A percentile compares a stretch with the other conserved stretches of the same genome.
Conservation (phyloP, 2,888 invertebrate species). For the Anaspis maculata region DNA sequence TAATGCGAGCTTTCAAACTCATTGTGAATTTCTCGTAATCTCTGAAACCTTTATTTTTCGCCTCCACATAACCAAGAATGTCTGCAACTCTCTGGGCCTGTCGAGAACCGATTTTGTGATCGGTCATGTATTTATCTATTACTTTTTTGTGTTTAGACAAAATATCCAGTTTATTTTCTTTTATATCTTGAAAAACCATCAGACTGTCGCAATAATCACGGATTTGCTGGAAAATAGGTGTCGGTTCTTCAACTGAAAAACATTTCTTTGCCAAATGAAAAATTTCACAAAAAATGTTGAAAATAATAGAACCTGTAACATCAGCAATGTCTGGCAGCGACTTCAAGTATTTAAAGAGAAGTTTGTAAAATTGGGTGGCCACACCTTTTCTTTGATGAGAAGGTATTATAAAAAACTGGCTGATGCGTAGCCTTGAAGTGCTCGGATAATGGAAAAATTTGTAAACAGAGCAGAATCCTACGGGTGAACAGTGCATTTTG, state of each 20-base stretch:
- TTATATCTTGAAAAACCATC: conserved; percentile 18
- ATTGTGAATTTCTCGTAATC: conserved; percentile 17
- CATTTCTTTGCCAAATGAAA: not conserved
- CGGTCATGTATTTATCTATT: conserved; percentile 19
- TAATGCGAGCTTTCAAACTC: conserved; percentile 21
- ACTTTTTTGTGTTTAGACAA: conserved; percentile 12
- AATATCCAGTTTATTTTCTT: conserved; percentile 12
- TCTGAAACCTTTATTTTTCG: conserved; percentile 13
- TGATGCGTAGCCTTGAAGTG: conserved; percentile 79
- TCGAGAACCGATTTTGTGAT: conserved; percentile 24
- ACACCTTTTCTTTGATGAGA: conserved; percentile 81
- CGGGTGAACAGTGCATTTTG: conserved; percentile 57
- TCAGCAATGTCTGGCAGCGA: conserved; percentile 50
- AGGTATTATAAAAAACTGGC: conserved; percentile 89
- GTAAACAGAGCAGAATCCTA: conserved; percentile 87
- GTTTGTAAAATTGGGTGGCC: conserved; percentile 65
- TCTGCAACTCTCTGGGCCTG: conserved; percentile 26
- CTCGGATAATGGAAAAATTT: conserved; percentile 91
- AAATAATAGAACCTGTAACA: conserved; percentile 53
- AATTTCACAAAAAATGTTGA: not conserved
- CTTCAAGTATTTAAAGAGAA: conserved; percentile 30
- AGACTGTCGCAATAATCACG: conserved; percentile 53
- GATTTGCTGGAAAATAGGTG: conserved; percentile 78
- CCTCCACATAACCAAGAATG: conserved; percentile 23
- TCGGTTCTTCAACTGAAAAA: conserved; percentile 83